phyloP scores from a whole-genome alignment of 2,888 invertebrate species.

The Caenorhabditis sp. region DNA sequence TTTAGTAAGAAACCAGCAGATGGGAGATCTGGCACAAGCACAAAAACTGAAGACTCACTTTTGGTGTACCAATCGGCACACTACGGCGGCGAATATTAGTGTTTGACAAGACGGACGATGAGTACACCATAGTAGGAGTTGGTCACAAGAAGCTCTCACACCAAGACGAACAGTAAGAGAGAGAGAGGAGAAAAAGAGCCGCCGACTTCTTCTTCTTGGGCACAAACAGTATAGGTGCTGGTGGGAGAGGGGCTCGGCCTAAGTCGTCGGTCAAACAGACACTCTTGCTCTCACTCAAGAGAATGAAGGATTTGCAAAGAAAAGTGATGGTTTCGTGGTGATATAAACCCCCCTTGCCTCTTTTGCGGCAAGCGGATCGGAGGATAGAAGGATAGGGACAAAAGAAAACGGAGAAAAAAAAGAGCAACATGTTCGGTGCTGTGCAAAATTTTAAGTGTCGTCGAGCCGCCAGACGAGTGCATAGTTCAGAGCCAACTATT shows the following conservation, averaged over 20 bases:
- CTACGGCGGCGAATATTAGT: slow-evolving; percentile 35
- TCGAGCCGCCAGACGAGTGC: not conserved
- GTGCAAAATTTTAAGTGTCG: no score
- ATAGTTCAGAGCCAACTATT: not conserved
- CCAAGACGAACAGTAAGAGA: slow-evolving; percentile 2
- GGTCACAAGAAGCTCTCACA: slow-evolving; percentile 3
- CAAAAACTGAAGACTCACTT: slow-evolving; percentile 19
- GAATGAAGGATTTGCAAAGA: slow-evolving; percentile 44
- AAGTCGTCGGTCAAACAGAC: slow-evolving; percentile 48
- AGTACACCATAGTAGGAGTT: slow-evolving; percentile 41
- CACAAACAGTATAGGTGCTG: slow-evolving; percentile 41
- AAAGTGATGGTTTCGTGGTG: slow-evolving; percentile 40
- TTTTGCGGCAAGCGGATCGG: no score
- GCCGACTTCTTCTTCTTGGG: not conserved
- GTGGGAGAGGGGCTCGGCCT: slow-evolving; percentile 8
- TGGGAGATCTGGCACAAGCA: not conserved
- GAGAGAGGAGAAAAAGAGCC: slow-evolving; percentile 16
- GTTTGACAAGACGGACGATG: slow-evolving; percentile 42
- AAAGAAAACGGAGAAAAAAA: slow-evolving; percentile 4
- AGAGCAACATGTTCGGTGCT: not conserved
- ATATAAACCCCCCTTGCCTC: slow-evolving; percentile 18
- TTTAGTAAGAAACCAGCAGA: no score
- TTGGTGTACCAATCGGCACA: slow-evolving; percentile 23
- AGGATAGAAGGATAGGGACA: no score
- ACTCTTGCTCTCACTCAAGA: no score